phyloP scores from a whole-genome alignment of 2,113 vertebrate genomes.

The Eira barbara region DNA sequence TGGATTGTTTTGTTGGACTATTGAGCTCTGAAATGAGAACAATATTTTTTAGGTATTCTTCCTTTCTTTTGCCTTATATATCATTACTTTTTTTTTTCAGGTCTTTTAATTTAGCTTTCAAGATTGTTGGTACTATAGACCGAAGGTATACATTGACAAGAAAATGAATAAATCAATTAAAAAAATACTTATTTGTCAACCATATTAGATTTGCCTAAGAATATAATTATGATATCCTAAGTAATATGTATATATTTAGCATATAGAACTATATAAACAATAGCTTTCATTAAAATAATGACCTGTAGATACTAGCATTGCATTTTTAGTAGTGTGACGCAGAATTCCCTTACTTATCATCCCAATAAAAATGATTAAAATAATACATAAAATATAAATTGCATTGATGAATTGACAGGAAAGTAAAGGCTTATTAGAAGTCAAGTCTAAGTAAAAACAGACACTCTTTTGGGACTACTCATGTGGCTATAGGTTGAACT shows the following conservation, averaged over 20 bases:
- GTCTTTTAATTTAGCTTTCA: constrained; percentile 48
- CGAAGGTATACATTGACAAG: constrained; percentile 26
- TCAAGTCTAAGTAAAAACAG: not conserved
- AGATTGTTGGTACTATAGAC: not conserved
- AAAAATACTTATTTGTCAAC: constrained; percentile 52
- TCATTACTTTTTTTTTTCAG: not conserved
- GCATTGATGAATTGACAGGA: not conserved
- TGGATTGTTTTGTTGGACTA: not conserved
- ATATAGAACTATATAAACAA: constrained; percentile 56
- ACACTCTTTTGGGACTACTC: not conserved
- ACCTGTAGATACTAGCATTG: constrained; percentile 42
- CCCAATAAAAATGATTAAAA: not conserved
- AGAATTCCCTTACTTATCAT: not conserved
- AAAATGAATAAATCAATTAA: constrained; percentile 39
- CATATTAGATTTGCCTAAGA: constrained; percentile 57
- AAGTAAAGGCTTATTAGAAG: not conserved
- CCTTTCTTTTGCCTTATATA: not conserved
- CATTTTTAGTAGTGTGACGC: not conserved
- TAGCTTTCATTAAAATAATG: constrained; percentile 59
- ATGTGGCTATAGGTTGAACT: not conserved
- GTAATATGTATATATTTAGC: constrained; percentile 30
- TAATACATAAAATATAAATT: not conserved
- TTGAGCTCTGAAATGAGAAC: not conserved
- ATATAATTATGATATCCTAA: constrained; percentile 69
- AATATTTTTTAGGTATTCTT: not conserved